These are phyloP conservation scores for Amphiprion percula DNA, from an alignment of 2,113 vertebrate species.

Conservation along the genomic window DNA sequence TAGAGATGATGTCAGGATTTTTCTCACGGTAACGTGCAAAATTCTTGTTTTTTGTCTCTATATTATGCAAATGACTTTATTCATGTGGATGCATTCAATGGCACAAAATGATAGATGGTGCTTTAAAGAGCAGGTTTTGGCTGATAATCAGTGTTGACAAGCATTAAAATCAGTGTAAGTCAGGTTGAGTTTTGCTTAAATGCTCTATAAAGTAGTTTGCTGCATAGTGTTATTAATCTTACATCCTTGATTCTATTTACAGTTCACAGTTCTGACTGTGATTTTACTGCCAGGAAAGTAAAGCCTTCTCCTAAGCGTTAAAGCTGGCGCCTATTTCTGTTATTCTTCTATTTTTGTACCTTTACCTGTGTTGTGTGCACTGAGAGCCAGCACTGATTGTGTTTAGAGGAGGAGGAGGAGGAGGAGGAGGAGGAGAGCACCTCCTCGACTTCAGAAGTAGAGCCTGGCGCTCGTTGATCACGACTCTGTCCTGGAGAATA, in stretches of 20 bases:
- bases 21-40: too few relatives aligned
- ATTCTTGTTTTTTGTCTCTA: neutral
- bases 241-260: slow-evolving; percentile 32
- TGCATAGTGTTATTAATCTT: neutral
- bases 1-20: neutral
- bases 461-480: slow-evolving; percentile 39
- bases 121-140: slow-evolving; percentile 2
- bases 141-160: slow-evolving; percentile 2
- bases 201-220: neutral
- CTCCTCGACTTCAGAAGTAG: slow-evolving; percentile 43
- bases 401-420: slow-evolving; percentile 49
- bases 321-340: slow-evolving; percentile 32
- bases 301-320: slow-evolving; percentile 10
- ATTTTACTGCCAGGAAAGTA: slow-evolving; percentile 33
- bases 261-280: slow-evolving; percentile 21
- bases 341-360: slow-evolving; percentile 34
- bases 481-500: slow-evolving; percentile 55
- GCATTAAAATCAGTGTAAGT: neutral
- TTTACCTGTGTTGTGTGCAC: slow-evolving; percentile 28
- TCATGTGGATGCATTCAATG: neutral
- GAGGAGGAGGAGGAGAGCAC: slow-evolving; percentile 33
- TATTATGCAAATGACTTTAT: too few relatives aligned
- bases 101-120: neutral
- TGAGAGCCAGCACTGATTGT: slow-evolving; percentile 38
- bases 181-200: neutral